Evolutionary conservation across 2,797 vertebrate species (phyloP).

Genomic region (Myotis daubentonii): DNA sequence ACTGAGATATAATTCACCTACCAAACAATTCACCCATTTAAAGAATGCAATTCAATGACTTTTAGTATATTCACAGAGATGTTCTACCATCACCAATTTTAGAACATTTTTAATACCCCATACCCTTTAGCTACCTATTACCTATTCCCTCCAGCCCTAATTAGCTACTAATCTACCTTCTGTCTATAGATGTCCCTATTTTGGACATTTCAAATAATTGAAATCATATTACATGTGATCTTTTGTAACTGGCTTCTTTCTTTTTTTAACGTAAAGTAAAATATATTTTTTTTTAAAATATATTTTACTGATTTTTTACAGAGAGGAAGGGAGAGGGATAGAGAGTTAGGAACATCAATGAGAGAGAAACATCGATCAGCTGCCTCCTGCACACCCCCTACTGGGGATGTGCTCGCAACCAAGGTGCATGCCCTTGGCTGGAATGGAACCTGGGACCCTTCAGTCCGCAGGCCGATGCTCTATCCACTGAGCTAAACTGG

Average conservation of each 20-base stretch:
- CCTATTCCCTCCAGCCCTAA: not conserved
- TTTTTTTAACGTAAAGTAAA: too few species aligned
- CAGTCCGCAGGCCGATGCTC: too few species aligned
- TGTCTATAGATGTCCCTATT: not conserved
- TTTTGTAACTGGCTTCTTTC: conserved; percentile 1
- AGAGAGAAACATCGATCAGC: too few species aligned
- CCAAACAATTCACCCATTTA: not conserved
- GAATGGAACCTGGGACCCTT: too few species aligned
- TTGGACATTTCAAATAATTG: conserved; percentile 2
- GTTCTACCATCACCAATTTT: not conserved
- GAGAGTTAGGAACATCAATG: too few species aligned
- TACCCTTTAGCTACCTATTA: not conserved
- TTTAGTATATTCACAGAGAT: not conserved
- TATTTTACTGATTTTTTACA: too few species aligned
- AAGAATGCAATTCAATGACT: not conserved
- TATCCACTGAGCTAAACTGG: too few species aligned
- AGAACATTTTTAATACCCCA: not conserved
- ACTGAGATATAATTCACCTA: not conserved
- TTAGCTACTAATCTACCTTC: not conserved
- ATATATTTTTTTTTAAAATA: too few species aligned
- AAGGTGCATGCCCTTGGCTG: too few species aligned
- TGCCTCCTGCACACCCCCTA: too few species aligned
- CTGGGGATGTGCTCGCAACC: too few species aligned
- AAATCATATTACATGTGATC: not conserved
- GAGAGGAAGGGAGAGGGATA: too few species aligned